Evolutionary conservation across 2,888 invertebrate species (phyloP), one percentile per base, ranked within the genome.

Genomic region (Protodeltote pygarga): DNA sequence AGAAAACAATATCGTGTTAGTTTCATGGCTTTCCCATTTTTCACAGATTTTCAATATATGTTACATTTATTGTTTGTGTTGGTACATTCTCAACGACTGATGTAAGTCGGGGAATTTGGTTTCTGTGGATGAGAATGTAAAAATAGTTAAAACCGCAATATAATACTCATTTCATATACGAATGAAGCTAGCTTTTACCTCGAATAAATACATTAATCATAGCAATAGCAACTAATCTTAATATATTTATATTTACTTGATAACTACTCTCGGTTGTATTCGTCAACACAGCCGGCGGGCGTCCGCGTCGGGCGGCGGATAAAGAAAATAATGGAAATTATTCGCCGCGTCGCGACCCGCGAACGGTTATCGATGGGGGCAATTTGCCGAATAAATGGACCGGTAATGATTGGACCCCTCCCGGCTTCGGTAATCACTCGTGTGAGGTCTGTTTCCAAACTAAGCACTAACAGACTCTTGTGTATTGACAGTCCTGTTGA

Each of bases 291-390:
- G 77, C 76, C 75, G 53, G 47, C 72, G 75, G 73, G 73, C 65
- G 67, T 60, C 67, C 73, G 73, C 65, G 67, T 60, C 67, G 69
- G 65, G 65, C 71, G 59, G 69, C 73, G 66, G 70, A 69, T 71
- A 75, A 79, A 77, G 80, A 74, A 71, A 81, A 78, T 83, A 82
- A 84, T 85, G 77, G 77, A 79, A 86, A 84, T 83, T 79, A 83
- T 79, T 74, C 76, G 77, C 71, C 66, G 75, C 78, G 66, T 71
- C 71, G 73, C 76, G 74, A 75, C 71, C 70, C 75, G 81, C 76
- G 71, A 77, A 71, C 78, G 73, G 72, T 77, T 82, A 83, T 83
- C 80, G 83, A 83, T 81, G 77, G 75, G 78, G 78, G 79, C 83
- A 86, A 84, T 87, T 85, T 83, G 76, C 71, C 71, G 79, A 83